phyloP scores from a whole-genome alignment of 2,888 invertebrate species.

The Mimas tiliae region DNA sequence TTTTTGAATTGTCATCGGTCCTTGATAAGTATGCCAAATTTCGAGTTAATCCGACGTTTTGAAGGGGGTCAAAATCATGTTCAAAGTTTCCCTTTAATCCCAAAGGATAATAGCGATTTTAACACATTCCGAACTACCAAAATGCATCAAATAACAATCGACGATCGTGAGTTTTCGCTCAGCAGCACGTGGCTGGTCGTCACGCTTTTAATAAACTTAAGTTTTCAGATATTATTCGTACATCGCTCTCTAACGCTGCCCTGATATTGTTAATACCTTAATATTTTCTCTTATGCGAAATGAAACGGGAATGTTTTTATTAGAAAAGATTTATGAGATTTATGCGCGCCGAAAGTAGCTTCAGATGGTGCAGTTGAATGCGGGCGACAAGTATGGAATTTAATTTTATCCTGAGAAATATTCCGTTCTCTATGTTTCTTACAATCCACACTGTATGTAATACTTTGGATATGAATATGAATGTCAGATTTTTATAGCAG shows the following conservation, averaged over 20 bases:
- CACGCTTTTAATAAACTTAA: slow-evolving; percentile 14
- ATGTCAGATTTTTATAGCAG: too few species aligned
- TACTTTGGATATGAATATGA: background rate
- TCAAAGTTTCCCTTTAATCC: too few species aligned
- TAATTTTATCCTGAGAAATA: slow-evolving; percentile 55
- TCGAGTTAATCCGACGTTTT: too few species aligned
- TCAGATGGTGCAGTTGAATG: slow-evolving; percentile 58
- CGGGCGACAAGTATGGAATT: slow-evolving; percentile 62
- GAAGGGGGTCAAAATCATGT: too few species aligned
- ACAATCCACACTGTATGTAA: slow-evolving; percentile 3
- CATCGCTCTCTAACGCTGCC: slow-evolving; percentile 25
- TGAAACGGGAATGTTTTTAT: slow-evolving; percentile 56
- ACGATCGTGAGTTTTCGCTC: background rate
- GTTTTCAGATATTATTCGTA: slow-evolving; percentile 13
- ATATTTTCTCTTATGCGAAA: slow-evolving; percentile 46
- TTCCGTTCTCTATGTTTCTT: slow-evolving; percentile 21
- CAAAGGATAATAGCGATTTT: background rate
- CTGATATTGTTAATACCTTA: slow-evolving; percentile 42
- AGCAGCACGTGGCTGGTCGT: slow-evolving; percentile 1
- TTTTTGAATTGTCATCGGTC: too few species aligned
- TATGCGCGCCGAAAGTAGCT: slow-evolving; percentile 52
- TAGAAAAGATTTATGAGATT: slow-evolving; percentile 55
- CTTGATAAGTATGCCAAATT: too few species aligned
- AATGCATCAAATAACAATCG: background rate
- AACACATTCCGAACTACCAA: background rate